Conservation (phyloP, 2,888 invertebrate genomes). For the Caenorhabditis parvicauda region DNA sequence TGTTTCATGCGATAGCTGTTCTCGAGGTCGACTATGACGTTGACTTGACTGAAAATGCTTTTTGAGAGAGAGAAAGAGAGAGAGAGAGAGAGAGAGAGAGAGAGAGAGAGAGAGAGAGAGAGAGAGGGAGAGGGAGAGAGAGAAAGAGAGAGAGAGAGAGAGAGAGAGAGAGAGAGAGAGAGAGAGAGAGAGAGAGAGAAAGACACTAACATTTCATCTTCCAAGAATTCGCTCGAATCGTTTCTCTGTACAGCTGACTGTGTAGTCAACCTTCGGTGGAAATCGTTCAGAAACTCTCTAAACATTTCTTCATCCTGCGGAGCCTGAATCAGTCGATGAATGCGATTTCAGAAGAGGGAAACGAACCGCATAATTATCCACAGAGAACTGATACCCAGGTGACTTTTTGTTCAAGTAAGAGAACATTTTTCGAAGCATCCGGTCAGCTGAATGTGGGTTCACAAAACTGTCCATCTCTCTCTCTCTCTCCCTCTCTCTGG, state of each 20-base stretch:
- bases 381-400: slow-evolving; percentile 36
- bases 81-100: not conserved
- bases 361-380: slow-evolving; percentile 34
- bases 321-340: slow-evolving; percentile 16
- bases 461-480: too few species aligned
- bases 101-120: not conserved
- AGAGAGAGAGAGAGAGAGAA: too few species aligned
- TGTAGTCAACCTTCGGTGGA: slow-evolving; percentile 31
- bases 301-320: slow-evolving; percentile 44
- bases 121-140: too few species aligned
- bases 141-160: too few species aligned
- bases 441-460: slow-evolving; percentile 32
- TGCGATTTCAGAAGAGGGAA: not conserved
- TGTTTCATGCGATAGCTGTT: slow-evolving; percentile 33
- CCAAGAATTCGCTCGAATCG: slow-evolving; percentile 24
- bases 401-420: slow-evolving; percentile 28
- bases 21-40: slow-evolving; percentile 47
- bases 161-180: too few species aligned
- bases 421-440: slow-evolving; percentile 37
- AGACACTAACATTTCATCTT: not conserved
- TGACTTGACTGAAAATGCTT: slow-evolving; percentile 31
- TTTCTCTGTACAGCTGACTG: slow-evolving; percentile 19
- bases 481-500: too few species aligned
- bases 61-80: too few species aligned
- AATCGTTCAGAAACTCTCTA: slow-evolving; percentile 38